Percentiles rank a stretch among this genome's conserved stretches.
phyloP scores from a whole-genome alignment of 2,888 invertebrate species.

The Caenorhabditis sulstoni region DNA sequence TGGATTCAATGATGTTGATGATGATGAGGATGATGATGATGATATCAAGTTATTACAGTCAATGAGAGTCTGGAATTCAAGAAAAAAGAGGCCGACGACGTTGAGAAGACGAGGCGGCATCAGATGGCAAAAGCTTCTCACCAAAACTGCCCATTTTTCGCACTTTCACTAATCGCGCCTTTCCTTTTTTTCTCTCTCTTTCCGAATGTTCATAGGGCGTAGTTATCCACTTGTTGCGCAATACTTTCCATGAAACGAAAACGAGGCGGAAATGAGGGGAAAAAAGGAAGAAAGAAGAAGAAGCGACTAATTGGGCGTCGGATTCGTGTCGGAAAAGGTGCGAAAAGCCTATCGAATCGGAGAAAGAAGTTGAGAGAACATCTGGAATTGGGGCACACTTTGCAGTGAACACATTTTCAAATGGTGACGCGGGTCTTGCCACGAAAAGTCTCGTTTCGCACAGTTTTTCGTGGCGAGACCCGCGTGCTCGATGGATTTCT shows the following conservation, averaged over 20 bases:
- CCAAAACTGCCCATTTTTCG: conserved; percentile 30
- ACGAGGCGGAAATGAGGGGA: conserved; percentile 6
- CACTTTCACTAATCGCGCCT: conserved; percentile 52
- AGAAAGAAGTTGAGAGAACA: neutral
- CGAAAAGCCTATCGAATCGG: neutral
- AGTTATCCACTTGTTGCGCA: conserved; percentile 47
- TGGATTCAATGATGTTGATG: neutral
- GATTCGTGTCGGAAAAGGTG: neutral
- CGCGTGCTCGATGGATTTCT: no score
- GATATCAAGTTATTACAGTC: conserved; percentile 16
- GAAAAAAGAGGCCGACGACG: neutral
- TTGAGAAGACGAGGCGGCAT: conserved; percentile 10
- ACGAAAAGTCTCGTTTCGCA: no score
- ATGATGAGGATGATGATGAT: conserved; percentile 1
- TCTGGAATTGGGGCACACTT: no score
- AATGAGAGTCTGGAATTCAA: neutral
- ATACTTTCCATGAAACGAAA: conserved; percentile 19
- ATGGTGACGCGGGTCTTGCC: no score
- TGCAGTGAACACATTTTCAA: no score
- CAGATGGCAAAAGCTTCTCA: neutral
- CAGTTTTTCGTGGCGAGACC: no score
- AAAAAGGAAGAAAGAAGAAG: conserved; percentile 3
- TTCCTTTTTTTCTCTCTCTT: neutral
- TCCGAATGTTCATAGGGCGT: conserved; percentile 24
- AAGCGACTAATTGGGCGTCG: conserved; percentile 25